Base-by-base conservation (phyloP, 2,888 invertebrate species). In the Apodemia hepburni region DNA sequence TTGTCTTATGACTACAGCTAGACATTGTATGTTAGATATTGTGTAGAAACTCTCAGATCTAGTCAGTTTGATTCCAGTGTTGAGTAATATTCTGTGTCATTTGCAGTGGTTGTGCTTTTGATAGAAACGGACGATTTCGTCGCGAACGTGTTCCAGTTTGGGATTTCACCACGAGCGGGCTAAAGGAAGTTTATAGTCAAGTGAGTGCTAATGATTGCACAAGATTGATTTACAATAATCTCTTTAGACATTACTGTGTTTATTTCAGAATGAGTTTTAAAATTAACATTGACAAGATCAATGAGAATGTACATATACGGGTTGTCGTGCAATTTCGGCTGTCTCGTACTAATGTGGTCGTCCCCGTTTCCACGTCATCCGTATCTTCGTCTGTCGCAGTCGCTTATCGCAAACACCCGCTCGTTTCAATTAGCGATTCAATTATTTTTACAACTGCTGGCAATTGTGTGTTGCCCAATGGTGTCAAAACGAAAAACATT, bases 91-190 rank as follows among this genome's bases (percentile, higher is more conserved):
- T 85, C 84, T 85, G 86, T 88, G 89, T 80, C 84, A 85, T 85
- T 87, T 84, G 80, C 80, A 85, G 88, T 88, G 87, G 76, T 85
- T 84, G 85, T 88, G 87, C 81, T 87, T 86, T 86, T 85, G 86
- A 83, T 87, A 86, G 84, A 87, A 82, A 84, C 82, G 70, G 80
- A 87, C 85, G 77, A 84, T 88, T 89, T 88, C 81, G 81, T 88
- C 81, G 87, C 74, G 80, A 85, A 84, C 86, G 86, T 88, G 89
- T 86, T 84, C 82, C 85, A 83, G 81, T 82, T 88, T 85, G 75
- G 87, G 88, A 90, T 88, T 91, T 90, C 90, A 91, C 79, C 90
- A 91, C 90, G 90, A 91, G 87, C 87, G 90, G 91, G 88, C 85
- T 91, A 77, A 90, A 91, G 87, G 89, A 89, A 87, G 78, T 90